Evolutionary conservation across 2,888 invertebrate species (phyloP), one percentile per base, ranked within the genome.

Genomic region (Chrysodeixis includens): DNA sequence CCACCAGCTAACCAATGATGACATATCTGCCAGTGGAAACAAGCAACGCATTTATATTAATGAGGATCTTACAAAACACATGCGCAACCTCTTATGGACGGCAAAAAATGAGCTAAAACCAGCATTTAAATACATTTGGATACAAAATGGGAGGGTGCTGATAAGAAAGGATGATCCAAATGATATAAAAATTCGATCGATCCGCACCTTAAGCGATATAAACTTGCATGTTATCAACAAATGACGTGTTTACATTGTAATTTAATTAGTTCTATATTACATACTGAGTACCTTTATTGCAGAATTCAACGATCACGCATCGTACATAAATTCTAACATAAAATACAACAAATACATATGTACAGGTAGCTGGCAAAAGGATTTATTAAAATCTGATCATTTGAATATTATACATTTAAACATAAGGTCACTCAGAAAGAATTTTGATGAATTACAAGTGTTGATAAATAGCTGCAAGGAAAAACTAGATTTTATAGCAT

Each of bases 31-130:
- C 9, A 59, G 35, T 18, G 64, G 55, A 12, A 59, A 65, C 18
- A 65, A 51, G 30, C 46, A 35, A 10, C 22, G 64, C 0, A 63
- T 63, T 22, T 57, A 57, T 49, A 7, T 57, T 2, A 57, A 57
- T 30, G 49, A 57, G 16, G 55, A 65, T 65, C 55, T 65, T 0
- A 58, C 64, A 0, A 65, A 59, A 6, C 16, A 55, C 10, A 65
- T 54, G 35, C 59, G 64, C 10, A 65, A 59, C 30, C 4, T 65
- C 7, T n/a, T 65, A 1, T 65, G 64, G 64, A 54, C 59, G 5
- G 55, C 64, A 1, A 65, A 65, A 30, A 59, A 35, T 8, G 55
- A 65, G 49, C 22, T 65, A 40, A 65, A 59, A 22, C 40, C 55
- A 1, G 46, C 16, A 0, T 63, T 10, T 30, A 63, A 44, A 63